Conservation (phyloP, 2,888 invertebrate species). For the Tenthredo scrophulariae region DNA sequence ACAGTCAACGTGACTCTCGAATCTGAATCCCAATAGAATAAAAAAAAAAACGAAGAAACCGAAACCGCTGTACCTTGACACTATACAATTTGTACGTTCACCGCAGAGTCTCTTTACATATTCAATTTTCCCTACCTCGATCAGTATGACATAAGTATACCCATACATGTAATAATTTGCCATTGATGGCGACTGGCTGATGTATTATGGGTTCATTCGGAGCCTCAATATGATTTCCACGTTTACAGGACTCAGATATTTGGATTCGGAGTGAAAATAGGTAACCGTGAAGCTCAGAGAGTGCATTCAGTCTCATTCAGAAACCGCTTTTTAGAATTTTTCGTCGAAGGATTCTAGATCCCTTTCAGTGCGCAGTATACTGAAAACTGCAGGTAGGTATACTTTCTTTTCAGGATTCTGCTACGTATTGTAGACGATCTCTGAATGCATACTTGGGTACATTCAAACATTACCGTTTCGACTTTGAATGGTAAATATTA, state of each 20-base stretch:
- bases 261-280: background rate
- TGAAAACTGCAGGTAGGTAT: background rate
- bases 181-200: background rate
- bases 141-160: background rate
- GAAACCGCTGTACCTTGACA: background rate
- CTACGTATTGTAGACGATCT: background rate
- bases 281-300: background rate
- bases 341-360: background rate
- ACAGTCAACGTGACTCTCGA: constrained; percentile 9
- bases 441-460: background rate
- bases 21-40: background rate
- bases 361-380: too few species aligned
- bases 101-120: background rate
- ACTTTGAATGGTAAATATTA: background rate
- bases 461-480: background rate
- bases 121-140: background rate
- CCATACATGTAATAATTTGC: background rate
- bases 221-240: too few species aligned
- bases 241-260: background rate
- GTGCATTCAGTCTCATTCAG: background rate
- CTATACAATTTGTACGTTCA: background rate
- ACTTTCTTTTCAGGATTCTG: background rate
- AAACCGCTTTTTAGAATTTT: background rate
- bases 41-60: background rate
- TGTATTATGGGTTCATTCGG: background rate